phyloP scores from a whole-genome alignment of 2,113 vertebrate species.

The Apteryx owenii region DNA sequence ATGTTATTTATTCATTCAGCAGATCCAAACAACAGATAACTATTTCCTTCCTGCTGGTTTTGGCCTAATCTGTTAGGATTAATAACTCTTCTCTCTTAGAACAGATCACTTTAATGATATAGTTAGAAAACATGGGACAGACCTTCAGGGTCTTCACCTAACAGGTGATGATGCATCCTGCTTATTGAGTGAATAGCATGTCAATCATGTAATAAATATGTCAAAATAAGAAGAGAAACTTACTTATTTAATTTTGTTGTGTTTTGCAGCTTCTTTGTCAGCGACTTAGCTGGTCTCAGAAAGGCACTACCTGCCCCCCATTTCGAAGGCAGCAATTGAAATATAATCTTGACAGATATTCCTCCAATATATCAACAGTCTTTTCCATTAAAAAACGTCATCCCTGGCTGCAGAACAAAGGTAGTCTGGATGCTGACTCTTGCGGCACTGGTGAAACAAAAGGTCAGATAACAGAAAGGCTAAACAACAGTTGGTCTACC shows the following conservation, averaged over 20 bases:
- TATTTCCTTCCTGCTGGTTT: not conserved
- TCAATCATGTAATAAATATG: rapidly evolving
- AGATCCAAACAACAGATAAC: not conserved
- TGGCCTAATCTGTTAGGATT: not conserved
- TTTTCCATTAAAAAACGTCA: constrained; percentile 74
- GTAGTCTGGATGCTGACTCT: not conserved
- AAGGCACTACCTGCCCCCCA: constrained; percentile 40
- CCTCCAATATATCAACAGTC: constrained; percentile 77
- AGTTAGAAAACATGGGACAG: not conserved
- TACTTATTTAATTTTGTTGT: rapidly evolving
- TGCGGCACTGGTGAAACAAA: not conserved
- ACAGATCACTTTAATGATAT: not conserved
- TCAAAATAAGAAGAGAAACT: not conserved
- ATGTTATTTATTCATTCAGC: not conserved
- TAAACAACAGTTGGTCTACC: not conserved
- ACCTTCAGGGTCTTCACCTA: not conserved
- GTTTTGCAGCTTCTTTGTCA: constrained; percentile 81
- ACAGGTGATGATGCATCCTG: not conserved
- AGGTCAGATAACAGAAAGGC: not conserved
- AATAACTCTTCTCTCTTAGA: not conserved
- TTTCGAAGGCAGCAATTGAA: constrained; percentile 83
- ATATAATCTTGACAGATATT: constrained; percentile 83
- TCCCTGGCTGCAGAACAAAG: not conserved
- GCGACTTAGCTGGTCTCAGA: constrained; percentile 79
- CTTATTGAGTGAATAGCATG: rapidly evolving